Conservation (phyloP, 2,797 vertebrate species). For the Premnoplex brunnescens region DNA sequence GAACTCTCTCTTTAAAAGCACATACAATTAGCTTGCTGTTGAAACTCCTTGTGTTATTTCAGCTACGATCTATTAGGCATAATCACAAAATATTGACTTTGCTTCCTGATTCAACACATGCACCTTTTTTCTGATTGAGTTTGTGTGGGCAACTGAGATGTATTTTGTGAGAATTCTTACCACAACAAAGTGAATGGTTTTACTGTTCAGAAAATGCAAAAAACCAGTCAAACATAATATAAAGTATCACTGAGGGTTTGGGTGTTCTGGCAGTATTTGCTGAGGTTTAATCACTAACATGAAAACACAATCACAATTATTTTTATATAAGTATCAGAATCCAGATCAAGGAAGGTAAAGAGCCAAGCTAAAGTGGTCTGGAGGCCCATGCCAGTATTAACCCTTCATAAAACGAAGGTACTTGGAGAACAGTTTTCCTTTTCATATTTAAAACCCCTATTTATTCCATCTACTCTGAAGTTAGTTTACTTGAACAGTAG, state of each 20-base stretch:
- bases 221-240: background rate
- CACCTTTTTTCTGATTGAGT: background rate
- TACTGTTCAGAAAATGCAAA: background rate
- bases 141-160: background rate
- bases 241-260: background rate
- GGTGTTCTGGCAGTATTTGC: background rate
- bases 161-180: background rate
- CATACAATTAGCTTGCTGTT: background rate
- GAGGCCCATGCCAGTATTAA: background rate
- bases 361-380: background rate
- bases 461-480: background rate
- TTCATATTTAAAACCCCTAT: background rate
- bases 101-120: slow-evolving; percentile 6
- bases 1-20: background rate
- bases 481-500: background rate
- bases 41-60: background rate
- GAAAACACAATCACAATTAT: background rate
- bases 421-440: background rate
- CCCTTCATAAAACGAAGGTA: background rate
- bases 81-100: background rate
- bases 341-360: background rate
- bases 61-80: background rate
- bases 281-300: background rate
- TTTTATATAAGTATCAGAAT: background rate
- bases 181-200: background rate